Conservation (phyloP, 2,888 invertebrate species). For the Syrista parreyssii region DNA sequence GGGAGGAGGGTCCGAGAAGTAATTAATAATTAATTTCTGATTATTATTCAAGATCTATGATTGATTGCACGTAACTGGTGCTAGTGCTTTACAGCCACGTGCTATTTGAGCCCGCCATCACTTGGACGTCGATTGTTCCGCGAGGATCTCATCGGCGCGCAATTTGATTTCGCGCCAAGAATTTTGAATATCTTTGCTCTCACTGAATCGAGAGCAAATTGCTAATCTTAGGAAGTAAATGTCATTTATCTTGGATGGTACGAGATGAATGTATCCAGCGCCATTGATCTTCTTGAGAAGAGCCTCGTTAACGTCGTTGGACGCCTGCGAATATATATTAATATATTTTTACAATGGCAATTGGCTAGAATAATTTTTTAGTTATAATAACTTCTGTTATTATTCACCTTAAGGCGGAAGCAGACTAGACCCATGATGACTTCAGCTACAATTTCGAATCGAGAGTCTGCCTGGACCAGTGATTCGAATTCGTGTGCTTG, state of each 20-base stretch:
- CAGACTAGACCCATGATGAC: slow-evolving; percentile 96
- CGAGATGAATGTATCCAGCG: slow-evolving; percentile 90
- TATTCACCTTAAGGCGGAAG: slow-evolving; percentile 84
- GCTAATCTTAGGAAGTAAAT: slow-evolving; percentile 90
- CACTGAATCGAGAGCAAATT: slow-evolving; percentile 87
- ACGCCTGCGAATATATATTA: slow-evolving; percentile 67
- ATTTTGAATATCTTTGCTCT: slow-evolving; percentile 82
- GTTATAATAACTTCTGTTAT: neutral
- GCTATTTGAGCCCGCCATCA: slow-evolving; percentile 64
- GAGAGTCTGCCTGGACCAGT: slow-evolving; percentile 78
- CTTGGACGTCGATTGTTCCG: slow-evolving; percentile 61
- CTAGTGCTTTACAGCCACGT: slow-evolving; percentile 54
- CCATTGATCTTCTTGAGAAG: slow-evolving; percentile 88
- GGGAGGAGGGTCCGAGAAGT: no score
- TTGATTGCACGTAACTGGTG: slow-evolving; percentile 60
- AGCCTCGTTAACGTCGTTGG: slow-evolving; percentile 84
- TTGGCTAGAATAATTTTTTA: neutral
- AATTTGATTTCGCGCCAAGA: slow-evolving; percentile 89
- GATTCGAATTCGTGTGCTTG: slow-evolving; percentile 90
- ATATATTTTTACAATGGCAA: neutral
- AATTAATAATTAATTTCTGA: no score
- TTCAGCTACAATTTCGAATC: slow-evolving; percentile 91
- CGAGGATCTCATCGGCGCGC: slow-evolving; percentile 77
- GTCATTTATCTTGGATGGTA: slow-evolving; percentile 88
- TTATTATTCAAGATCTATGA: slow-evolving; percentile 41